These are phyloP conservation scores for Platorchestia sp. DNA, from an alignment of 1,140 invertebrate species.

Conservation along the genomic window DNA sequence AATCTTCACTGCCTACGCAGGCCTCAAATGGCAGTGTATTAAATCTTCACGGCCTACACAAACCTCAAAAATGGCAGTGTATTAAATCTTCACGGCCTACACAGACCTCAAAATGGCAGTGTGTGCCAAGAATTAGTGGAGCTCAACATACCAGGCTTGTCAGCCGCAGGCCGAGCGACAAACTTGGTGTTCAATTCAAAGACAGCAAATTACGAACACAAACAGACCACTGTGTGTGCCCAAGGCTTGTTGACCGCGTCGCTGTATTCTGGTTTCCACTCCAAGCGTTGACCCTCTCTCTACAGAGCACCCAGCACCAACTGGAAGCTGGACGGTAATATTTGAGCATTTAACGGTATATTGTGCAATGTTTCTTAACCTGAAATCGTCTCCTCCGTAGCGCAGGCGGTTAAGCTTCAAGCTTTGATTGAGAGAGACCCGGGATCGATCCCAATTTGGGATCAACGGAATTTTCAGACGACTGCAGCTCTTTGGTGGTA, in stretches of 20 bases:
- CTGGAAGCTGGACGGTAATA: neutral
- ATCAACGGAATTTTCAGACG: neutral
- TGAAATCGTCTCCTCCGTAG: no score
- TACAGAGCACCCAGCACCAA: neutral
- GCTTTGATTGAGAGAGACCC: neutral
- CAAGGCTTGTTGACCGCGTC: neutral
- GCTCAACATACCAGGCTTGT: neutral
- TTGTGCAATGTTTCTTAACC: no score
- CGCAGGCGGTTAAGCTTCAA: no score
- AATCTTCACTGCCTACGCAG: no score
- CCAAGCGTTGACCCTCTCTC: neutral
- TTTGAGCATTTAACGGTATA: no score
- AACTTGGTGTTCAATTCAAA: neutral
- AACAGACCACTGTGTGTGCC: neutral
- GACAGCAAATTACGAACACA: neutral
- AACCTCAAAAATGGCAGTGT: no score
- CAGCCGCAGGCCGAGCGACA: neutral
- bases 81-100: neutral
- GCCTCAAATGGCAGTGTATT: no score
- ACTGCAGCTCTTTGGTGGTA: no score
- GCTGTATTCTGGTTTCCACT: neutral
- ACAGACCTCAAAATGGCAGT: no score
- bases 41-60: no score
- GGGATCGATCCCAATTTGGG: neutral
- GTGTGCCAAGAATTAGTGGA: neutral